Evolutionary conservation across 2,113 vertebrate genomes (phyloP), one percentile per base, ranked within the genome.

Genomic region (Gasterosteus nipponicus): DNA sequence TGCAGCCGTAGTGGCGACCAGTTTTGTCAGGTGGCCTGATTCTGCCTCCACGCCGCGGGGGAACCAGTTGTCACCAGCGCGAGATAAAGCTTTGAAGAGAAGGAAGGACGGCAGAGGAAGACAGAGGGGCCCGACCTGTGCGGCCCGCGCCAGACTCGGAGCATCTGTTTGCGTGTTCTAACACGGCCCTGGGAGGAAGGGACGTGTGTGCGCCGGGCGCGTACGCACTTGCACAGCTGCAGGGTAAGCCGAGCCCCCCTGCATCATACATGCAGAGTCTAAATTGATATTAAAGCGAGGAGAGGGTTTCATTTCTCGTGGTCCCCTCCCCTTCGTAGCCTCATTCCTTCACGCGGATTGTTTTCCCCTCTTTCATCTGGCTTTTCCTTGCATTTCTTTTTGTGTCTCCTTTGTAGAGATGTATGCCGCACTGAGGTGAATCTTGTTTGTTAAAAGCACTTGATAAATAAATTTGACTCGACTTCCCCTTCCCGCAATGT

Each of bases 131-230:
- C 66, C 82, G 83, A 87, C 88, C 89, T 82, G 78, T 73, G 71
- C 75, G 59, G 51, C 73, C 39, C 31, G 7, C 66, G 59, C 82
- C 66, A 59, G 84, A 81, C 79, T 70, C 58, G 62, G 82, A 88
- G 91, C 92, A 92, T 92, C 92, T 93, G 91, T 89, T 79, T 86
- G 75, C 31, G 57, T 69, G 68, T 78, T 82, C 86, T 75, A 85
- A 84, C 69, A 86, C 59, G 79, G 87, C 84, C 87, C 31, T 58
- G 84, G 86, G 88, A 90, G 64, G 75, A 72, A 73, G 56, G 33
- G 16, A 78, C 66, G 63, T 42, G 63, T 44, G 35, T 49, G 49
- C 29, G 65, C 31, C 61, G 16, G 7, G 5, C n/a, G 39, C 74
- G 64, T 10, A 61, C 65, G 29, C 72, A 54, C 39, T 16, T 26